Conservation (phyloP, 1,140 invertebrate species). For the Trichoplusia ni region DNA sequence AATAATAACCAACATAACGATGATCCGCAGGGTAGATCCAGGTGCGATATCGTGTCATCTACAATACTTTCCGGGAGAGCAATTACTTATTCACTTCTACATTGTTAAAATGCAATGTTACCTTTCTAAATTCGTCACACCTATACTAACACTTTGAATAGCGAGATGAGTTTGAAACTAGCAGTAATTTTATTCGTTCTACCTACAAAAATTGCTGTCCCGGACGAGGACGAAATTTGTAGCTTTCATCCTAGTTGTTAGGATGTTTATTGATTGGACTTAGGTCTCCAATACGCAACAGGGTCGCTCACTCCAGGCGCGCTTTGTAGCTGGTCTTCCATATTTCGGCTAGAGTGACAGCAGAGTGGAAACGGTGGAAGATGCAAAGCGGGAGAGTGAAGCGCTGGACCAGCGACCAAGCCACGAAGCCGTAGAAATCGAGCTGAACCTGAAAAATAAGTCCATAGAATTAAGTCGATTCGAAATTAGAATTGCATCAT, state of each 20-base stretch:
- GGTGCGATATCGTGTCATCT: constrained; percentile 31
- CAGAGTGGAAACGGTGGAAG: constrained; percentile 98
- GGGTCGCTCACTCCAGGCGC: constrained; percentile 87
- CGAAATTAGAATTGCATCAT: background rate
- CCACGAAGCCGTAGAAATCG: constrained; percentile 95
- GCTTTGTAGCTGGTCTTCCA: constrained; percentile 99
- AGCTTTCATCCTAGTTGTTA: constrained; percentile 43
- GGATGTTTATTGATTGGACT: constrained; percentile 52
- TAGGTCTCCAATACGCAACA: constrained; percentile 32
- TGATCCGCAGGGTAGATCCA: constrained; percentile 33
- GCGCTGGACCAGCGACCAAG: constrained; percentile 97
- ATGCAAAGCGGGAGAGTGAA: constrained; percentile 97
- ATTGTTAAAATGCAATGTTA: constrained; percentile 43
- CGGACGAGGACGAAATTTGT: constrained; percentile 73
- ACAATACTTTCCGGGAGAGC: constrained; percentile 58
- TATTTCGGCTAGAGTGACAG: constrained; percentile 97
- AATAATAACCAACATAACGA: constrained; percentile 50
- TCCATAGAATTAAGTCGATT: background rate
- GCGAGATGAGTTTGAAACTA: constrained; percentile 60
- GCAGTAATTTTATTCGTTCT: constrained; percentile 61
- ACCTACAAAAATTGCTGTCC: constrained; percentile 71
- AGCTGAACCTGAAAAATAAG: constrained; percentile 85
- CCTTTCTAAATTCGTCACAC: constrained; percentile 54
- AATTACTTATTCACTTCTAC: constrained; percentile 43
- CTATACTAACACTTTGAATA: constrained; percentile 60